Evolutionary conservation across 2,888 invertebrate species (phyloP).

Genomic region (Theodoxus fluviatilis): DNA sequence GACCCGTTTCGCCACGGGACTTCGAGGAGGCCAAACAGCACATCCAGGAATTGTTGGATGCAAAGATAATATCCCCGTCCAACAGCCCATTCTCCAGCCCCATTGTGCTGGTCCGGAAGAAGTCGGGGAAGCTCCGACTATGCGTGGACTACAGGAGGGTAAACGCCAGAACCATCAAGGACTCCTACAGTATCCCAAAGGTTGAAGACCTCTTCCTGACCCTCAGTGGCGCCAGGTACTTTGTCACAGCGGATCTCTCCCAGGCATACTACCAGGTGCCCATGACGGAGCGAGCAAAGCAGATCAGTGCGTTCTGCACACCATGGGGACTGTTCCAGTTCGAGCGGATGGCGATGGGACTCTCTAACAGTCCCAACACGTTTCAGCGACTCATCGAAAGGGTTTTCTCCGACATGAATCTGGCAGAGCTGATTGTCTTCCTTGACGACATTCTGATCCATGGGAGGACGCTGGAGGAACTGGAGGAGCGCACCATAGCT

Average conservation of each 20-base stretch:
- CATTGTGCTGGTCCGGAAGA: conserved; percentile 21
- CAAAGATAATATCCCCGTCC: conserved; percentile 15
- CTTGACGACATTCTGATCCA: conserved; percentile 22
- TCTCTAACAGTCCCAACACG: conserved; percentile 8
- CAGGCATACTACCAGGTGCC: conserved; percentile 21
- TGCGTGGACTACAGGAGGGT: conserved; percentile 8
- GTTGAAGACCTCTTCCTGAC: conserved; percentile 21
- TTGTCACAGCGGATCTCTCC: conserved; percentile 5
- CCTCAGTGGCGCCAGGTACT: conserved; percentile 9
- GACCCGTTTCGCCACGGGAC: conserved; percentile 5
- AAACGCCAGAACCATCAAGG: neutral
- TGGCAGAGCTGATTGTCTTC: conserved; percentile 23
- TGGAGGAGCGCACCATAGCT: neutral
- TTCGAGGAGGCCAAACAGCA: conserved; percentile 22
- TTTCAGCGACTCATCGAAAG: conserved; percentile 24
- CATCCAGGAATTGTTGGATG: conserved; percentile 17
- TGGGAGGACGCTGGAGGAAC: conserved; percentile 1
- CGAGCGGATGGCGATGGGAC: conserved; percentile 1
- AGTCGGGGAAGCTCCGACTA: neutral
- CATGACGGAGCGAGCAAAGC: conserved; percentile 10
- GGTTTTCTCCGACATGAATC: conserved; percentile 25
- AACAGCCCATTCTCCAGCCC: neutral
- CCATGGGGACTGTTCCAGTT: conserved; percentile 21
- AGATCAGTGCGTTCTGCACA: conserved; percentile 19
- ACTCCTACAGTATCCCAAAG: conserved; percentile 16